Evolutionary conservation across 2,888 invertebrate species (phyloP).

Genomic region (Notocelia uddmanniana): DNA sequence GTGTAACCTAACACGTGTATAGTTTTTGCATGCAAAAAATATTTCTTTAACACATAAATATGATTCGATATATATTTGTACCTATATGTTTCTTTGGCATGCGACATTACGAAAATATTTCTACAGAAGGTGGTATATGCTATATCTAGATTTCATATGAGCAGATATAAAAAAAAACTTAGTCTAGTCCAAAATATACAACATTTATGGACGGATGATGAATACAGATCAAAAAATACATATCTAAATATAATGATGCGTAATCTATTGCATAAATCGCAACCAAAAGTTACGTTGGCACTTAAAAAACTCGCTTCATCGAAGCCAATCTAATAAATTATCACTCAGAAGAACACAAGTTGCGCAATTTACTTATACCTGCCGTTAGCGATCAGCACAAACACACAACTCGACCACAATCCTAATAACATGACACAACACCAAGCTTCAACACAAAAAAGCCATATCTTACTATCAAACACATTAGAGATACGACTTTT

Average conservation of each 20-base stretch:
- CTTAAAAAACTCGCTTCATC: slow-evolving; percentile 38
- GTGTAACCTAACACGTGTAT: slow-evolving; percentile 36
- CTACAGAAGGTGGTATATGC: slow-evolving; percentile 35
- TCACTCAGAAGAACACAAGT: slow-evolving; percentile 43
- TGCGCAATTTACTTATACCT: slow-evolving; percentile 56
- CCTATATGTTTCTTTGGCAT: slow-evolving; percentile 79
- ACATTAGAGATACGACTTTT: slow-evolving; percentile 1
- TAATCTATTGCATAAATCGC: slow-evolving; percentile 39
- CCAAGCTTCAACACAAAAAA: slow-evolving; percentile 7
- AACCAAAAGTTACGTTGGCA: slow-evolving; percentile 46
- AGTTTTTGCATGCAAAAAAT: slow-evolving; percentile 72
- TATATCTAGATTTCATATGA: slow-evolving; percentile 33
- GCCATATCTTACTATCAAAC: not conserved
- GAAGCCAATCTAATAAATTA: slow-evolving; percentile 40
- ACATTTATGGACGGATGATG: slow-evolving; percentile 64
- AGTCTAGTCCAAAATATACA: slow-evolving; percentile 46
- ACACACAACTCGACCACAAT: slow-evolving; percentile 34
- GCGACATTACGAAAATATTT: slow-evolving; percentile 46
- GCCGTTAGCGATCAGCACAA: slow-evolving; percentile 26
- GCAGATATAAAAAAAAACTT: slow-evolving; percentile 35
- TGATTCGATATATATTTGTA: slow-evolving; percentile 64
- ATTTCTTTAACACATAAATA: slow-evolving; percentile 50
- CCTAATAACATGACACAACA: slow-evolving; percentile 54
- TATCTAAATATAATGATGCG: slow-evolving; percentile 35
- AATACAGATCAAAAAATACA: slow-evolving; percentile 21